phyloP scores from a whole-genome alignment of 2,888 invertebrate genomes.

The Tenthredo livida region DNA sequence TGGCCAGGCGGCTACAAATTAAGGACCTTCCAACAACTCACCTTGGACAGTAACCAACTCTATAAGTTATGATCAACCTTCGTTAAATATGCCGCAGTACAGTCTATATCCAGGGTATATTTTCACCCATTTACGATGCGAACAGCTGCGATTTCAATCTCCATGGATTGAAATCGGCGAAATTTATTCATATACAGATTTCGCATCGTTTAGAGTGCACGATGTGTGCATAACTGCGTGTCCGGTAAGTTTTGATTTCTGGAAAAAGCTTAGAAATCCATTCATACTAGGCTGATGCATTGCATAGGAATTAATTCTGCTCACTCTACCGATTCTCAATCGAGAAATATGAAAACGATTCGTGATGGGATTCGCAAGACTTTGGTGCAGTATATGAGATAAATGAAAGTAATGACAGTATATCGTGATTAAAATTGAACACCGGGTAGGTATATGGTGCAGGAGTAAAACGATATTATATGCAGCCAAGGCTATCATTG shows the following conservation, averaged over 20 bases:
- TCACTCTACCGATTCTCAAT: not conserved
- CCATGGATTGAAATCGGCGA: not conserved
- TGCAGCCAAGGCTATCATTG: slow-evolving; percentile 42
- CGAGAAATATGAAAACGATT: not conserved
- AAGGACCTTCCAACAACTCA: slow-evolving; percentile 28
- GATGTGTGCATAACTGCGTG: not conserved
- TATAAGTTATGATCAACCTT: not conserved
- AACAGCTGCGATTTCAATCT: not conserved
- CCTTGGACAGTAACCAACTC: not conserved
- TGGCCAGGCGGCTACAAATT: slow-evolving; percentile 9
- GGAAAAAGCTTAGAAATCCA: not conserved
- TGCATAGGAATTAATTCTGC: not conserved
- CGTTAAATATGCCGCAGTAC: not conserved
- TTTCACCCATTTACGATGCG: not conserved
- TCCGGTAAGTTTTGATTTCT: not conserved
- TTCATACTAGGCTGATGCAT: not conserved
- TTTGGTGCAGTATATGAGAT: not conserved
- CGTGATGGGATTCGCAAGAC: too few relatives aligned
- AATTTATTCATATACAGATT: not conserved
- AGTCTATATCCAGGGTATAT: not conserved
- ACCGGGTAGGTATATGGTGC: slow-evolving; percentile 16
- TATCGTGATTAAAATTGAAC: slow-evolving; percentile 26
- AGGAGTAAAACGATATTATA: slow-evolving; percentile 27
- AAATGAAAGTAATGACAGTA: not conserved
- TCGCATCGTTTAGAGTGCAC: not conserved